Evolutionary conservation across 2,888 invertebrate genomes (phyloP), one percentile per base, ranked within the genome.

Genomic region (Isoperla grammatica): DNA sequence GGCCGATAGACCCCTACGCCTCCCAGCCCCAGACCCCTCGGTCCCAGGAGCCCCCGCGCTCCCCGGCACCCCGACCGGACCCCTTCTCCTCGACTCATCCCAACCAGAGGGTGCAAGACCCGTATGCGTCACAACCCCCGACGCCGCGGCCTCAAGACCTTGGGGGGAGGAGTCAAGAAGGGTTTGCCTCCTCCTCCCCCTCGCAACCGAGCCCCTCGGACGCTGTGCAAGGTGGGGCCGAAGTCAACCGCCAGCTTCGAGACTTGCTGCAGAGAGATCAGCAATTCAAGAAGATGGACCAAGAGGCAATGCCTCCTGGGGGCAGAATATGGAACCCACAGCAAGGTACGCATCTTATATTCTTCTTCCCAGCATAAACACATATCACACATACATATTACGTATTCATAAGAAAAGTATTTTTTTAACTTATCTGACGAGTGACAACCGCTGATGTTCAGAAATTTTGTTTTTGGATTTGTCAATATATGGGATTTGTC

Each of bases 261-360:
- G 91, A 92, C 71, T 74, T 93, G 64, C 77, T 93, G 58, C 90
- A 91, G 71, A 78, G 88, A 54, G 89, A 88, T 68, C 89, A 88
- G 68, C 87, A 88, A 62, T 79, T 77, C 62, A 82, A 82, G 67
- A 81, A 83, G 67, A 72, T 81, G 65, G 81, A 81, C 57, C 72
- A 74, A 60, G 69, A 69, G 23, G 70, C 69, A 60, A 65, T 68
- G 61, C 66, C 68, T 67, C 65, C 69, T 39, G 63, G 65, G 37
- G 65, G 61, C 54, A 50, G 62, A 56, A 42, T 61, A 9, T 62
- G 62, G 65, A 58, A n/a, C 17, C 0, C 29, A 9, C 59, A 43
- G 20, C 59, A 53, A 45, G 59, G 59, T 59, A 54, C 1, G 6
- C 46, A 50, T 22, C 17, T 19, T 8, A 6, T 48, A 6, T 23